Percentiles rank a stretch among this genome's conserved stretches.
Conservation (phyloP, 2,888 invertebrate species). For the Drosophila yooni region DNA sequence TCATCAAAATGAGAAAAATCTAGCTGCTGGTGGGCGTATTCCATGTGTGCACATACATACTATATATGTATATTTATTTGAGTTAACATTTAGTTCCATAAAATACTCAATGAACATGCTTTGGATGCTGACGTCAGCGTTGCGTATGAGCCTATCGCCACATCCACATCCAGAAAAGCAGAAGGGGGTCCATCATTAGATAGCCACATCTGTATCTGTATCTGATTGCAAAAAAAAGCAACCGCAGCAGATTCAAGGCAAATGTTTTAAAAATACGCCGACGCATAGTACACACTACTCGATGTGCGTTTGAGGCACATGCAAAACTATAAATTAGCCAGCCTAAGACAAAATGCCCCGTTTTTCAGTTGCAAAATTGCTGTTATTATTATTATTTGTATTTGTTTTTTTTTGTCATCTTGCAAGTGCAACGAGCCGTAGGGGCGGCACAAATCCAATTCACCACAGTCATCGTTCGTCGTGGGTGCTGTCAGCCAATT, state of each 20-base stretch:
- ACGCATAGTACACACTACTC: slow-evolving; percentile 43
- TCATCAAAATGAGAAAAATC: slow-evolving; percentile 24
- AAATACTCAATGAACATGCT: slow-evolving; percentile 48
- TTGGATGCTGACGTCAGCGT: slow-evolving; percentile 53
- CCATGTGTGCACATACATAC: slow-evolving; percentile 1
- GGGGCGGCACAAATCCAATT: slow-evolving; percentile 64
- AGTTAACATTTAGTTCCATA: slow-evolving; percentile 53
- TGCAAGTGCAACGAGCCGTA: slow-evolving; percentile 63
- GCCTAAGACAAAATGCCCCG: slow-evolving; percentile 36
- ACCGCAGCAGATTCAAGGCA: slow-evolving; percentile 65
- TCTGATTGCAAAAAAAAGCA: slow-evolving; percentile 33
- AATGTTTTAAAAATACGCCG: slow-evolving; percentile 72
- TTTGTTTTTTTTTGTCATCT: slow-evolving; percentile 37
- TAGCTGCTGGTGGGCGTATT: slow-evolving; percentile 59
- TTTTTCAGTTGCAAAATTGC: slow-evolving; percentile 34
- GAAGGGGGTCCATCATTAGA: slow-evolving; percentile 23
- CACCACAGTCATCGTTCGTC: slow-evolving; percentile 67
- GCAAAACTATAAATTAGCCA: slow-evolving; percentile 63
- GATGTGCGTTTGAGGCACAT: slow-evolving; percentile 20
- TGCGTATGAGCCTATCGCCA: slow-evolving; percentile 14
- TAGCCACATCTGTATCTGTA: slow-evolving; percentile 14
- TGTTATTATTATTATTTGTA: slow-evolving; percentile 5
- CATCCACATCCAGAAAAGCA: slow-evolving; percentile 11
- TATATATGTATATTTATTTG: slow-evolving; percentile 2
- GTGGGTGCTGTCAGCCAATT: slow-evolving; percentile 72